Evolutionary conservation across 2,797 vertebrate genomes (phyloP).

Genomic region (Phrynocephalus vlangalii): DNA sequence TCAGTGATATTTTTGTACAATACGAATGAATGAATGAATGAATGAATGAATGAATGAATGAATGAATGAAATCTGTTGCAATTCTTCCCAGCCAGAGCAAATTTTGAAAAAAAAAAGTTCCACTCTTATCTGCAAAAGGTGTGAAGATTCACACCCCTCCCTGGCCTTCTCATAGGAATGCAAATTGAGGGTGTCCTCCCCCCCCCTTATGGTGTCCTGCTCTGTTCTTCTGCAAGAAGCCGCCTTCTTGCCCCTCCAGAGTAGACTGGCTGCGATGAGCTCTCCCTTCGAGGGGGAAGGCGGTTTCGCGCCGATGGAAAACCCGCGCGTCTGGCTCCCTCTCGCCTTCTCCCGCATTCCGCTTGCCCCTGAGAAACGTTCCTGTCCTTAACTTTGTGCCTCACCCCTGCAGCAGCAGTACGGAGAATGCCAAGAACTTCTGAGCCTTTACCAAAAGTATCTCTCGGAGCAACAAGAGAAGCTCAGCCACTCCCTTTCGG

Average conservation of each 20-base stretch:
- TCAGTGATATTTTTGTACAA: too few relatives aligned
- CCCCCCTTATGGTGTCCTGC: too few relatives aligned
- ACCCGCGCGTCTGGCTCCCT: slow-evolving; percentile 34
- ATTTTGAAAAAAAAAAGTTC: too few relatives aligned
- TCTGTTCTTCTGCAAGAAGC: not conserved
- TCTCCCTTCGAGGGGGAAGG: slow-evolving; percentile 48
- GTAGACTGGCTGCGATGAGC: slow-evolving; percentile 40
- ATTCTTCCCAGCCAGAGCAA: too few relatives aligned
- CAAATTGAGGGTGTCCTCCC: too few relatives aligned
- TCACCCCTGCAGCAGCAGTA: slow-evolving; percentile 95
- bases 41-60: too few relatives aligned
- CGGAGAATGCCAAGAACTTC: slow-evolving; percentile 94
- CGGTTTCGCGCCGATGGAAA: slow-evolving; percentile 43
- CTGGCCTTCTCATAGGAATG: too few relatives aligned
- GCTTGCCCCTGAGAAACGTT: not conserved
- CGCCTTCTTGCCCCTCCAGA: not conserved
- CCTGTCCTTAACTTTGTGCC: slow-evolving; percentile 78
- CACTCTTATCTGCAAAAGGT: too few relatives aligned
- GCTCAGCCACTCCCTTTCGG: slow-evolving; percentile 87
- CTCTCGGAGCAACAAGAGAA: slow-evolving; percentile 94
- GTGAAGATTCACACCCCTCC: too few relatives aligned
- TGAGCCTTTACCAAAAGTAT: slow-evolving; percentile 94
- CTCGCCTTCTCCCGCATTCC: not conserved
- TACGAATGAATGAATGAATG: too few relatives aligned
- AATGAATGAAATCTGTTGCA: too few relatives aligned